phyloP scores from a whole-genome alignment of 2,888 invertebrate genomes.

The Hoplodrina blanda region DNA sequence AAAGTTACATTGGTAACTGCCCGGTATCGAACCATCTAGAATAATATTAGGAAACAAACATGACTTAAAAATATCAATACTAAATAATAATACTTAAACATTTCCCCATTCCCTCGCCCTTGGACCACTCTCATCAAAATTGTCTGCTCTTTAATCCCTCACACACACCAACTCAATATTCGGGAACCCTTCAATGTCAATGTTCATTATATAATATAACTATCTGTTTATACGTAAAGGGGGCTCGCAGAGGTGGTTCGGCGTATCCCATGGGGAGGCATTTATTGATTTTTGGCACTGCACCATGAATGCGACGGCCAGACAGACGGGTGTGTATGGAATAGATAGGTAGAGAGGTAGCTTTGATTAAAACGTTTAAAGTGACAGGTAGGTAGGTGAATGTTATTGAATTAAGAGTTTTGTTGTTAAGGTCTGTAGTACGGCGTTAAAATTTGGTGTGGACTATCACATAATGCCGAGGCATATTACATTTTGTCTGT shows the following conservation, averaged over 20 bases:
- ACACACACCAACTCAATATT: constrained; percentile 26
- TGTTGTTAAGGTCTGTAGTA: neutral
- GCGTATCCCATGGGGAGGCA: constrained; percentile 65
- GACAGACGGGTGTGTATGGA: constrained; percentile 47
- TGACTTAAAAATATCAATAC: no score
- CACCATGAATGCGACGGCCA: constrained; percentile 63
- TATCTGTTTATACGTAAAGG: constrained; percentile 34
- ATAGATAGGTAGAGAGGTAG: constrained; percentile 27
- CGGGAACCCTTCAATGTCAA: constrained; percentile 59
- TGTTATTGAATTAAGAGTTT: neutral
- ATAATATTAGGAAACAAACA: no score
- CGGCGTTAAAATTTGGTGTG: no score
- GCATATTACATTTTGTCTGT: no score
- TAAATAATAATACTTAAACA: neutral
- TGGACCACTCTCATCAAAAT: constrained; percentile 21
- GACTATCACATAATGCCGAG: no score
- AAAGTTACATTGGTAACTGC: no score
- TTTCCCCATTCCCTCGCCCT: neutral
- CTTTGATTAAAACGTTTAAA: constrained; percentile 27
- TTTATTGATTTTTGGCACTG: constrained; percentile 67
- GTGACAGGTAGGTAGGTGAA: constrained; percentile 4
- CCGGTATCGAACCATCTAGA: no score
- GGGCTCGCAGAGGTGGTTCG: constrained; percentile 42
- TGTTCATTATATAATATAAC: constrained; percentile 47
- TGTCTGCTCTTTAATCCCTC: constrained; percentile 33